A percentile compares a stretch with the other conserved stretches of the same genome.
Conservation (phyloP, 1,140 invertebrate species). For the Brachionus calyciflorus region DNA sequence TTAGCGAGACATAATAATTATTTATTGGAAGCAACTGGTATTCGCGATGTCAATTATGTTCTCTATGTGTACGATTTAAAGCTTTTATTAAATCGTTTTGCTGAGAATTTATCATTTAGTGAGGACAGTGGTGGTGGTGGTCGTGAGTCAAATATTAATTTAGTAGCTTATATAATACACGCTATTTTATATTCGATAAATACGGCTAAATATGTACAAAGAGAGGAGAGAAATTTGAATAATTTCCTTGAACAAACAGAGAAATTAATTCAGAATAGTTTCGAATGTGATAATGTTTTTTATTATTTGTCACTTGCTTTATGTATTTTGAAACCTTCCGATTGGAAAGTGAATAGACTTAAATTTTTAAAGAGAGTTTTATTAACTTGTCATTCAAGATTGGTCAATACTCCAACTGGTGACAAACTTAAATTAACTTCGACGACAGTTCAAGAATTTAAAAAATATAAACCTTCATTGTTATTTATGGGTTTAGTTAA, state of each 20-base stretch:
- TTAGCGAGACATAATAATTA: slow-evolving; percentile 66
- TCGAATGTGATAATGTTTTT: slow-evolving; percentile 79
- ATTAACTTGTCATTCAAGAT: slow-evolving; percentile 73
- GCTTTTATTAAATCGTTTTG: slow-evolving; percentile 80
- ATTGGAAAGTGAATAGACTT: slow-evolving; percentile 69
- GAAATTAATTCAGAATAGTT: slow-evolving; percentile 72
- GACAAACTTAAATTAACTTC: slow-evolving; percentile 57
- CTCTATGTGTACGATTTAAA: slow-evolving; percentile 91
- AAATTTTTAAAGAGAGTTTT: slow-evolving; percentile 75
- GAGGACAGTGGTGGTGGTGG: slow-evolving; percentile 90
- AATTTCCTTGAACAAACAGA: slow-evolving; percentile 67
- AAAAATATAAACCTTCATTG: slow-evolving; percentile 77
- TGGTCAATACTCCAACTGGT: slow-evolving; percentile 52
- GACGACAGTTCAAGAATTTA: slow-evolving; percentile 68
- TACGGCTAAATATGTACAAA: slow-evolving; percentile 73
- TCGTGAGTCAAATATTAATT: slow-evolving; percentile 93
- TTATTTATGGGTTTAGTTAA: slow-evolving; percentile 79
- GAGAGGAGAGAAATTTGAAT: slow-evolving; percentile 72
- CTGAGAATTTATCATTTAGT: slow-evolving; percentile 89
- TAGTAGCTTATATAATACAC: slow-evolving; percentile 87
- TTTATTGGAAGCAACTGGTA: slow-evolving; percentile 59
- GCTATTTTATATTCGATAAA: slow-evolving; percentile 92
- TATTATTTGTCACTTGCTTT: slow-evolving; percentile 79
- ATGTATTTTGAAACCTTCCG: slow-evolving; percentile 70
- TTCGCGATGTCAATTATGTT: slow-evolving; percentile 57